A percentile compares a stretch with the other conserved stretches of the same genome.
Conservation (phyloP, 1,140 invertebrate species). For the Diabrotica virgifera region DNA sequence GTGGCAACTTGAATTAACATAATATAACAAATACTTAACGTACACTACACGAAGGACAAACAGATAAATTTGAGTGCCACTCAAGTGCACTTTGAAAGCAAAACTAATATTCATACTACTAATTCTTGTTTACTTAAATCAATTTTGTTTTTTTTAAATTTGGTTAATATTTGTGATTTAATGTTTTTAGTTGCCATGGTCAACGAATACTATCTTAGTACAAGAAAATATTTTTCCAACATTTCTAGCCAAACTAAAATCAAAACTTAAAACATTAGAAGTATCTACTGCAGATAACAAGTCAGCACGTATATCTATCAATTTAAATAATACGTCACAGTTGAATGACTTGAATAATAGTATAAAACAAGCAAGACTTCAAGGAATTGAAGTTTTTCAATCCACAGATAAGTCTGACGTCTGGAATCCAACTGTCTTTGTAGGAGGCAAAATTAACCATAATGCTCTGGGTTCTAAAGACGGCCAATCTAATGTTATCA, state of each 20-base stretch:
- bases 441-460: conserved; percentile 37
- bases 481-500: conserved; percentile 47
- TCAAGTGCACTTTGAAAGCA: too few species aligned
- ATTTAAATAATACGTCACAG: conserved; percentile 33
- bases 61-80: too few species aligned
- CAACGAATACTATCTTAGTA: conserved; percentile 53
- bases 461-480: conserved; percentile 42
- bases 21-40: too few species aligned
- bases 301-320: conserved; percentile 10
- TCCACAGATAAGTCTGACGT: conserved; percentile 2
- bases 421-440: conserved; percentile 30
- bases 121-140: background rate
- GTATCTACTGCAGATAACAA: conserved; percentile 53
- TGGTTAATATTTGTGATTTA: background rate
- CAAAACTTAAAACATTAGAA: conserved; percentile 46
- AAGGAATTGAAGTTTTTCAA: conserved; percentile 38
- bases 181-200: conserved; percentile 53
- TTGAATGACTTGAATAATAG: conserved; percentile 18
- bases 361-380: conserved; percentile 20
- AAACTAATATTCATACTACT: too few species aligned
- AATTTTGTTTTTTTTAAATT: background rate
- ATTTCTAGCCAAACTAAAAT: conserved; percentile 53
- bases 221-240: conserved; percentile 55
- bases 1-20: too few species aligned
- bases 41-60: too few species aligned